These are phyloP conservation scores for Zygothrica quintamaculata DNA, from an alignment of 2,888 invertebrate species.

Conservation along the genomic window DNA sequence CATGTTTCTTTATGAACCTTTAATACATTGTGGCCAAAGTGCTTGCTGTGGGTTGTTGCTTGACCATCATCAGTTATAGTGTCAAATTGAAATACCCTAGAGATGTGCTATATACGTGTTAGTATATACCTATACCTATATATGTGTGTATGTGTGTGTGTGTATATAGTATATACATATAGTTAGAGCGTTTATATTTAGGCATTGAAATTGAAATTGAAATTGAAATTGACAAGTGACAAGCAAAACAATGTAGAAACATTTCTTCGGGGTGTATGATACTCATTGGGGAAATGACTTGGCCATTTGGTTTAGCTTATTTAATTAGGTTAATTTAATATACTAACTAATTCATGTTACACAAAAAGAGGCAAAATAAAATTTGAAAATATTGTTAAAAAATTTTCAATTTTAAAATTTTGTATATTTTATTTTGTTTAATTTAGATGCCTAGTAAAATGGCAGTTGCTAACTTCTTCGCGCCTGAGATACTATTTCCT, in stretches of 20 bases:
- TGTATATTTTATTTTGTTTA: too few species aligned
- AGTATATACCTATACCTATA: too few species aligned
- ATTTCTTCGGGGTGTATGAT: constrained; percentile 20
- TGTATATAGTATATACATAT: background rate
- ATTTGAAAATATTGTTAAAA: too few species aligned
- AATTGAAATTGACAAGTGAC: constrained; percentile 67
- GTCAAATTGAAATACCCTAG: constrained; percentile 59
- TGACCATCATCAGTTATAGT: constrained; percentile 55
- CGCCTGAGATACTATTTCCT: constrained; percentile 39
- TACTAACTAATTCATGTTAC: constrained; percentile 25
- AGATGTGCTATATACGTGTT: constrained; percentile 47
- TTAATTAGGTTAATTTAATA: constrained; percentile 21
- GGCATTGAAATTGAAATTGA: constrained; percentile 47
- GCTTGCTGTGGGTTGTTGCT: constrained; percentile 1
- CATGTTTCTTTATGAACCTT: constrained; percentile 57
- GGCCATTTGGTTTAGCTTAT: constrained; percentile 23
- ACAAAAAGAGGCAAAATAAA: constrained; percentile 22
- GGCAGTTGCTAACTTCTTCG: constrained; percentile 35
- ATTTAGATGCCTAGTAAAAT: constrained; percentile 31
- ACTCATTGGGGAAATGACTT: constrained; percentile 23
- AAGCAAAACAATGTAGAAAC: constrained; percentile 31
- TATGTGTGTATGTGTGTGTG: background rate
- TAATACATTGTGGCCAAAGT: constrained; percentile 36
- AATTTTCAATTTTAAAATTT: too few species aligned
- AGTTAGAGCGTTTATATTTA: constrained; percentile 40